These are phyloP conservation scores for Leucoraja ocellata DNA, from an alignment of 2,797 vertebrate genomes.

Conservation along the genomic window DNA sequence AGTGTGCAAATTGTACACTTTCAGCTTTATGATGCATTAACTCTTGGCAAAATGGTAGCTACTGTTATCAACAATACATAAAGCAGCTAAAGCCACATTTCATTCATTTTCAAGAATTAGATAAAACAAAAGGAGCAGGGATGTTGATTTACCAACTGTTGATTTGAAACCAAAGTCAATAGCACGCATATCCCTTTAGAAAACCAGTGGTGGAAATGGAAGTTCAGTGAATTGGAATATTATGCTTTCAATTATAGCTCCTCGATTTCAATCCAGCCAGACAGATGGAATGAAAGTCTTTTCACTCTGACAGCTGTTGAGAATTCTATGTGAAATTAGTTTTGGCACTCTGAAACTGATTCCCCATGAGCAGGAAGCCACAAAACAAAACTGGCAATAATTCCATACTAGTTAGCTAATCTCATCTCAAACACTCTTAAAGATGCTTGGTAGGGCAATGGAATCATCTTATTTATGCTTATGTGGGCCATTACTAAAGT, in stretches of 20 bases:
- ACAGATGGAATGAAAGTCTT: conserved; percentile 24
- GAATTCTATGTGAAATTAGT: conserved; percentile 36
- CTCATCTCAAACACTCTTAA: neutral
- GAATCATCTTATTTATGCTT: neutral
- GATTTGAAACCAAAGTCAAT: conserved; percentile 6
- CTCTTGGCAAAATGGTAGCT: neutral
- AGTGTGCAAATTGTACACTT: neutral
- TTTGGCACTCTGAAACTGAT: conserved; percentile 31
- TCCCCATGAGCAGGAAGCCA: conserved; percentile 4
- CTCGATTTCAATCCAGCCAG: conserved; percentile 25
- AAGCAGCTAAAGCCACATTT: neutral
- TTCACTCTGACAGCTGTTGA: conserved; percentile 27
- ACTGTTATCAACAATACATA: neutral
- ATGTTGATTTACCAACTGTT: neutral
- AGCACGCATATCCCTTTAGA: conserved; percentile 4
- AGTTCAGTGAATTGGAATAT: neutral
- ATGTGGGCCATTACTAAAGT: neutral
- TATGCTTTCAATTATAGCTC: conserved; percentile 6
- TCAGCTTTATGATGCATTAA: neutral
- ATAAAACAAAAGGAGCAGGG: neutral
- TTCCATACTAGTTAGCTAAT: conserved; percentile 16
- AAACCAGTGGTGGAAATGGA: neutral
- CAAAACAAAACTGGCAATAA: conserved; percentile 21
- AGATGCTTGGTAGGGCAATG: neutral
- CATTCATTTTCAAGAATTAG: neutral